Percentiles rank a stretch among this genome's conserved stretches.
Evolutionary conservation across 2,113 vertebrate genomes (phyloP).

Genomic region (Zosterops pallidus): DNA sequence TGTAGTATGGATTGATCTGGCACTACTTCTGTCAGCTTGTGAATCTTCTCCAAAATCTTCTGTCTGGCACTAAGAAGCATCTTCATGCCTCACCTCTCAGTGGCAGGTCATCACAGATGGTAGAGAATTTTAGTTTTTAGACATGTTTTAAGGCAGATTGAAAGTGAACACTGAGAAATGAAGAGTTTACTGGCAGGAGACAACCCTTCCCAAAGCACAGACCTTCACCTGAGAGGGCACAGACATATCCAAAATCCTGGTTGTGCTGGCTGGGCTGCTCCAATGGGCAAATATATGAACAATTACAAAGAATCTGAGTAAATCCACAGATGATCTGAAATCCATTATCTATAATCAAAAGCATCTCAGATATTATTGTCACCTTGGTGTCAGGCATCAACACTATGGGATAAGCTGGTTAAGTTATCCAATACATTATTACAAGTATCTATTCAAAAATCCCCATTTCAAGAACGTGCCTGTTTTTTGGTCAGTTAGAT

Average conservation of each 20-base stretch:
- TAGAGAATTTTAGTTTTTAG: background rate
- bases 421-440: background rate
- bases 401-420: background rate
- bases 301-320: background rate
- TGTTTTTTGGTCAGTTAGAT: background rate
- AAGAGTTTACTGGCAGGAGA: background rate
- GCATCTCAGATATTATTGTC: background rate
- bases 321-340: background rate
- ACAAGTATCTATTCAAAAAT: background rate
- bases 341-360: background rate
- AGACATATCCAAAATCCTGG: background rate
- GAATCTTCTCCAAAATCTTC: background rate
- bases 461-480: background rate
- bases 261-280: background rate
- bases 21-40: background rate
- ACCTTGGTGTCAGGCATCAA: background rate
- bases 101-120: background rate
- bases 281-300: fast-evolving
- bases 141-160: background rate
- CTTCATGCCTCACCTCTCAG: background rate
- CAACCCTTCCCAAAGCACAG: background rate
- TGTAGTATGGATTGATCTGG: background rate
- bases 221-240: background rate
- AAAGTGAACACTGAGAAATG: background rate
- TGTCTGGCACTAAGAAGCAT: background rate